Conservation (phyloP, 92 coral and sea anemone species). For the Parazoanthus swiftii region DNA sequence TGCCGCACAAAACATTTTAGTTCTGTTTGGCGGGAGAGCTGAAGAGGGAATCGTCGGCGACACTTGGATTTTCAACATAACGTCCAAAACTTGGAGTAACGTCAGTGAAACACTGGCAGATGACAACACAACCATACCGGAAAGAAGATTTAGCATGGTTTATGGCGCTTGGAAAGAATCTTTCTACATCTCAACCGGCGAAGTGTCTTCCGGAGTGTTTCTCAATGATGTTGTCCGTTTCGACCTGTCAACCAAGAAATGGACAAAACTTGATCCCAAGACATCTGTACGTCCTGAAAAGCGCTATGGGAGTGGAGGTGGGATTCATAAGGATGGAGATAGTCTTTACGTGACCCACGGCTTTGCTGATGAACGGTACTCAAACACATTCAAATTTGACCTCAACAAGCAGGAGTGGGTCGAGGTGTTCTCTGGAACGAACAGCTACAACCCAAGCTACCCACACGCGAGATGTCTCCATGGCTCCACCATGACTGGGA, state of each 20-base stretch:
- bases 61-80: constrained; percentile 75
- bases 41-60: constrained; percentile 44
- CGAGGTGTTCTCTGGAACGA: constrained; percentile 82
- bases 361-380: constrained; percentile 72
- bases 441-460: constrained; percentile 80
- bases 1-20: constrained; percentile 41
- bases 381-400: constrained; percentile 83
- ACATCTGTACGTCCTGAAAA: constrained; percentile 61
- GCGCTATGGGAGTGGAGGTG: constrained; percentile 91
- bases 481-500: constrained; percentile 70
- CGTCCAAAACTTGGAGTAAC: constrained; percentile 55
- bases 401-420: constrained; percentile 69
- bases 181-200: constrained; percentile 87
- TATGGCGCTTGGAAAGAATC: constrained; percentile 60
- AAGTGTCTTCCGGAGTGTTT: constrained; percentile 51
- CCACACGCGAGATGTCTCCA: constrained; percentile 94
- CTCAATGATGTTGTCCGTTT: constrained; percentile 73
- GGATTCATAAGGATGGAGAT: constrained; percentile 65
- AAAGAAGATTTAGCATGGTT: constrained; percentile 88
- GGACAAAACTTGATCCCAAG: constrained; percentile 67
- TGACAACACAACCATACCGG: constrained; percentile 51
- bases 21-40: constrained; percentile 76
- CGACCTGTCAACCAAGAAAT: constrained; percentile 44
- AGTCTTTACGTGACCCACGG: constrained; percentile 89
- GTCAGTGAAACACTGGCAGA: constrained; percentile 33